A percentile compares a stretch with the other conserved stretches of the same genome.
These are phyloP conservation scores for Rhamphomyia laevipes DNA, from an alignment of 2,888 invertebrate genomes.

Conservation along the genomic window DNA sequence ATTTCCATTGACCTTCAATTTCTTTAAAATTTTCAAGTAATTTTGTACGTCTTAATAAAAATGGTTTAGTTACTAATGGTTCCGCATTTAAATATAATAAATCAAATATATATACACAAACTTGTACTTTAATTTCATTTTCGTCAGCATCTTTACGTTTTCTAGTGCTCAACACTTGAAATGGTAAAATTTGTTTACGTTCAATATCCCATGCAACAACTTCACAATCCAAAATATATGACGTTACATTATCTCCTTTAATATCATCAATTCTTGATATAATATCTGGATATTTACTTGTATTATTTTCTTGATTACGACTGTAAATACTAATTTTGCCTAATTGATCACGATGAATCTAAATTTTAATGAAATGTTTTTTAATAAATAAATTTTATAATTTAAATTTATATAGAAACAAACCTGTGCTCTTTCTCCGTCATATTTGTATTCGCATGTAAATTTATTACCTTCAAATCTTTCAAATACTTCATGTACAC, in stretches of 20 bases:
- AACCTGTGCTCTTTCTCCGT: constrained; percentile 95
- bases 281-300: constrained; percentile 92
- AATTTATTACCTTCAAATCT: constrained; percentile 76
- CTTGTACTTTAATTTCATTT: constrained; percentile 52
- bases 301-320: constrained; percentile 91
- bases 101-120: constrained; percentile 96
- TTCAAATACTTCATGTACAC: constrained; percentile 76
- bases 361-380: constrained; percentile 3
- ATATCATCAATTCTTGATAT: constrained; percentile 55
- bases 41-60: constrained; percentile 59
- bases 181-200: constrained; percentile 82
- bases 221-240: constrained; percentile 91
- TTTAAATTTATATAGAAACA: background rate
- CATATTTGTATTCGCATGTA: constrained; percentile 99
- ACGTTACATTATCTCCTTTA: constrained; percentile 46
- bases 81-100: constrained; percentile 82
- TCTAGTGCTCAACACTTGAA: constrained; percentile 89
- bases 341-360: constrained; percentile 62
- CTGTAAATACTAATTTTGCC: constrained; percentile 76
- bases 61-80: constrained; percentile 67
- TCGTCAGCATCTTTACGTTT: constrained; percentile 71
- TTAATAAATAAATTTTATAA: background rate
- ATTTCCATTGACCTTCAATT: constrained; percentile 71
- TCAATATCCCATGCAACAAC: constrained; percentile 92
- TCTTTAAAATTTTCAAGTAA: constrained; percentile 59